Conservation (phyloP, 2,888 invertebrate genomes). For the Eudemis profundana region DNA sequence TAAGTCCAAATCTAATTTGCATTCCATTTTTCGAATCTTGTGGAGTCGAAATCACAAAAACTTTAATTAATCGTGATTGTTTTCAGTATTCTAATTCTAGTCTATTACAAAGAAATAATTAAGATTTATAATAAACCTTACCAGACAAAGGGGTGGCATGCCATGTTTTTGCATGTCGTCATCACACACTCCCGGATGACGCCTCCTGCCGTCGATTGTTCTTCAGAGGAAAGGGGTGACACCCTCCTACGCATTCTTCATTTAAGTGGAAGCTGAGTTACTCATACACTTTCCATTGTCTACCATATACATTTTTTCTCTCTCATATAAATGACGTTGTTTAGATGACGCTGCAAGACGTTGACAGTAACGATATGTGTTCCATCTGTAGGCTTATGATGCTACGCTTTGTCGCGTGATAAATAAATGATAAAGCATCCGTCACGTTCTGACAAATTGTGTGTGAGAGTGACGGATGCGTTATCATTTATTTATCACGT, state of each 20-base stretch:
- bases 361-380: conserved; percentile 6
- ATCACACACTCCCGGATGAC: conserved; percentile 68
- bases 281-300: conserved; percentile 51
- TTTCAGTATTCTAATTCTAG: too few species aligned
- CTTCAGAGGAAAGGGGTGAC: conserved; percentile 74
- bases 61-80: too few species aligned
- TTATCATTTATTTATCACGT: too few species aligned
- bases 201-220: conserved; percentile 70
- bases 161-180: conserved; percentile 54
- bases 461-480: too few species aligned
- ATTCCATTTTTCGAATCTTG: neutral
- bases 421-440: too few species aligned
- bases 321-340: conserved; percentile 14
- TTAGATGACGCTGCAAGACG: neutral
- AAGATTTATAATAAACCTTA: conserved; percentile 7
- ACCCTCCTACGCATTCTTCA: conserved; percentile 78
- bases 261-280: conserved; percentile 74
- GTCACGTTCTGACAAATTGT: too few species aligned
- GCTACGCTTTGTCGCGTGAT: too few species aligned
- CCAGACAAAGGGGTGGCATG: conserved; percentile 6
- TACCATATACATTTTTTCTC: conserved; percentile 40
- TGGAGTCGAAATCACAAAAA: neutral
- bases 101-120: neutral
- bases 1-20: neutral
- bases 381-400: too few species aligned